phyloP scores from a whole-genome alignment of 2,113 vertebrate genomes.

The Crotalus horridus region DNA sequence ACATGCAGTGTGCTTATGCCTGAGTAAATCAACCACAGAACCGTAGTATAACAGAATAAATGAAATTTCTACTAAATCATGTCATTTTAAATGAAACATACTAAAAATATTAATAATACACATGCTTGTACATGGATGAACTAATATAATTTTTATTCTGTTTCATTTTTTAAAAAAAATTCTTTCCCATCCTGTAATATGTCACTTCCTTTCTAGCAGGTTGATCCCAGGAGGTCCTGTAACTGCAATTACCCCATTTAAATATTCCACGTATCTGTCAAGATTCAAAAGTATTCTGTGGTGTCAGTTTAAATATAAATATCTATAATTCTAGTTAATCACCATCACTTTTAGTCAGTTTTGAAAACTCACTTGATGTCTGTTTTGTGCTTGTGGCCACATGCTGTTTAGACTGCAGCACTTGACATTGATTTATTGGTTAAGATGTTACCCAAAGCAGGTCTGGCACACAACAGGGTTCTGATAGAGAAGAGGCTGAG shows the following conservation, averaged over 20 bases:
- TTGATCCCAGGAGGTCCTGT: slow-evolving; percentile 74
- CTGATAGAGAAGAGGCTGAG: slow-evolving; percentile 57
- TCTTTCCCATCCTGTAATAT: slow-evolving; percentile 65
- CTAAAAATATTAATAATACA: slow-evolving; percentile 51
- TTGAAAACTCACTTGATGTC: slow-evolving; percentile 68
- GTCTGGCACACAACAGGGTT: slow-evolving; percentile 53
- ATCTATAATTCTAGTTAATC: slow-evolving; percentile 77
- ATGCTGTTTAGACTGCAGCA: slow-evolving; percentile 55
- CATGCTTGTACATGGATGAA: slow-evolving; percentile 59
- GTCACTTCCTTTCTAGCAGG: slow-evolving; percentile 71
- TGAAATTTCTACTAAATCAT: slow-evolving; percentile 47
- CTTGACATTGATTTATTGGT: slow-evolving; percentile 67
- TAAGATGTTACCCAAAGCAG: slow-evolving; percentile 58
- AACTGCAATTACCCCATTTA: slow-evolving; percentile 78
- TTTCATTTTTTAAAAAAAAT: slow-evolving; percentile 61
- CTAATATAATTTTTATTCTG: slow-evolving; percentile 63
- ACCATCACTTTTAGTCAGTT: slow-evolving; percentile 72
- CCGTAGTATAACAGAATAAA: slow-evolving; percentile 8
- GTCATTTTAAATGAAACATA: slow-evolving; percentile 48
- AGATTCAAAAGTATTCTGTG: slow-evolving; percentile 76
- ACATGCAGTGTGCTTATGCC: neutral
- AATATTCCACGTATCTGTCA: slow-evolving; percentile 76
- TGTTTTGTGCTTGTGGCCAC: slow-evolving; percentile 52
- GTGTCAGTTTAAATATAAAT: slow-evolving; percentile 81
- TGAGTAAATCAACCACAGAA: neutral